phyloP scores from a whole-genome alignment of 2,113 vertebrate species.

The Camelus dromedarius region DNA sequence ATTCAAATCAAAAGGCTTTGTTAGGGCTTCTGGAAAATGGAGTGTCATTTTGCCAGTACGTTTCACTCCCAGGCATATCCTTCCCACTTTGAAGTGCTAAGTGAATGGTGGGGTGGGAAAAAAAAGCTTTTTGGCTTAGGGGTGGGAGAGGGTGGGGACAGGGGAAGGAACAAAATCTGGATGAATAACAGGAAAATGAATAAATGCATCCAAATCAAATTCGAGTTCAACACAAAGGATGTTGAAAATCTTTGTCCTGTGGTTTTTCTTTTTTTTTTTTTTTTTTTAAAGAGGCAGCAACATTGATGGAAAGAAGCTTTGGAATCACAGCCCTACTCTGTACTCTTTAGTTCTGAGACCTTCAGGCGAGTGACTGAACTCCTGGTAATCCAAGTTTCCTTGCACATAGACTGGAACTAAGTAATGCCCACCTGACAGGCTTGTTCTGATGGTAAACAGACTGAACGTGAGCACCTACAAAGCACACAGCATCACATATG shows the following conservation, averaged over 20 bases:
- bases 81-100: slow-evolving; percentile 68
- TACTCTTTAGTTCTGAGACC: not conserved
- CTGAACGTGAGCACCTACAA: not conserved
- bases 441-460: not conserved
- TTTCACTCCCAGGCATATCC: slow-evolving; percentile 74
- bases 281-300: slow-evolving; percentile 46
- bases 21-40: slow-evolving; percentile 76
- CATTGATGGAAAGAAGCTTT: not conserved
- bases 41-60: slow-evolving; percentile 75
- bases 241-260: slow-evolving; percentile 59
- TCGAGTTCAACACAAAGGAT: slow-evolving; percentile 58
- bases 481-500: not conserved
- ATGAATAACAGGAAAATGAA: slow-evolving; percentile 73
- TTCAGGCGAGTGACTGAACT: not conserved
- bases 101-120: slow-evolving; percentile 56
- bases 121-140: slow-evolving; percentile 41
- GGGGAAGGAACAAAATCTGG: slow-evolving; percentile 19
- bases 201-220: slow-evolving; percentile 56
- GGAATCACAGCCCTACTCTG: not conserved
- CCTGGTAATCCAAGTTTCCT: not conserved
- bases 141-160: not conserved
- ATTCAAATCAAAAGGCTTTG: slow-evolving; percentile 85
- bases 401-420: not conserved
- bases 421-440: not conserved
- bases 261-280: not conserved